phyloP scores from a whole-genome alignment of 2,113 vertebrate species.

The Pholis gunnellus region DNA sequence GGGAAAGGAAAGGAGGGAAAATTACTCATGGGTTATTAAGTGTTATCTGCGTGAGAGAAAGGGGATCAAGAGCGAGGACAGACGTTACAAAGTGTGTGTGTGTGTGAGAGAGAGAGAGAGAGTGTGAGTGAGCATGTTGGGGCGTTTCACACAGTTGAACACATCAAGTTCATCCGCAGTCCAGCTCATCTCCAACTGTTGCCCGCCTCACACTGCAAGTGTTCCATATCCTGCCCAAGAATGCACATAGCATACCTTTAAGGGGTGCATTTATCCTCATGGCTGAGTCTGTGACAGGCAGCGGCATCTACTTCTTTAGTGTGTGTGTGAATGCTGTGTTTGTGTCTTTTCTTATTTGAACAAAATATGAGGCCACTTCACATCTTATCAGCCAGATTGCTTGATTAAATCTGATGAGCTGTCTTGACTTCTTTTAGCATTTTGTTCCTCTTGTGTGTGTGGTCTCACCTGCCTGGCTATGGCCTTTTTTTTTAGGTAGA shows the following conservation, averaged over 20 bases:
- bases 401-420: constrained; percentile 42
- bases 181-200: constrained; percentile 59
- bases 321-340: constrained; percentile 19
- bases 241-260: constrained; percentile 58
- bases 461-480: constrained; percentile 2
- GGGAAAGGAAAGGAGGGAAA: neutral
- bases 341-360: constrained; percentile 44
- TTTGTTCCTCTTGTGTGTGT: constrained; percentile 16
- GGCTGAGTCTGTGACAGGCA: constrained; percentile 45
- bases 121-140: constrained; percentile 58
- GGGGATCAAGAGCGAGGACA: constrained; percentile 23
- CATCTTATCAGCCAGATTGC: constrained; percentile 29
- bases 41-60: constrained; percentile 28
- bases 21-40: constrained; percentile 14
- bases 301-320: constrained; percentile 1
- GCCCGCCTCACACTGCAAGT: constrained; percentile 68
- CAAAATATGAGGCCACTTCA: neutral
- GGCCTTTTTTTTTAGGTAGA: neutral
- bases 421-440: neutral
- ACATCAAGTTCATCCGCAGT: constrained; percentile 73
- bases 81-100: constrained; percentile 12
- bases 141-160: constrained; percentile 43
- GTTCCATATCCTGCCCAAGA: constrained; percentile 75
- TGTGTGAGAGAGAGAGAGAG: too few species aligned
- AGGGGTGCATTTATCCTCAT: constrained; percentile 38